A percentile compares a stretch with the other conserved stretches of the same genome.
These are phyloP conservation scores for Heterocephalus glaber DNA, from an alignment of 2,113 vertebrate species.

Conservation along the genomic window DNA sequence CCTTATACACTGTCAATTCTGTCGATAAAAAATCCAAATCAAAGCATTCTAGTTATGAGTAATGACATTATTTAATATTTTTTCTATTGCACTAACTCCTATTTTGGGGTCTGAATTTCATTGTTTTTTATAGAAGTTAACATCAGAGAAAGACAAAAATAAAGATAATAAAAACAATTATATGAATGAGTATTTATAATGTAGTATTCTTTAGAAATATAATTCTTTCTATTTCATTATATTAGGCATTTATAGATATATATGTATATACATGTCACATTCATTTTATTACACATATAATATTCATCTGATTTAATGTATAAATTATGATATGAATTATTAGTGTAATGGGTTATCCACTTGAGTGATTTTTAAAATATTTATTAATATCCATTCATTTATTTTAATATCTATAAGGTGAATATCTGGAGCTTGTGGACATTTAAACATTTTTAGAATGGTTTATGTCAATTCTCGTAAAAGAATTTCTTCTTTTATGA, in stretches of 20 bases:
- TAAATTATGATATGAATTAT: conserved; percentile 25
- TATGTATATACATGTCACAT: background rate
- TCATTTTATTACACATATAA: background rate
- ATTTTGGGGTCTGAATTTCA: background rate
- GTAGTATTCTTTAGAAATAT: background rate
- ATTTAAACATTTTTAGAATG: background rate
- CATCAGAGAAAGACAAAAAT: background rate
- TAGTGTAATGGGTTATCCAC: background rate
- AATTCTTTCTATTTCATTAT: background rate
- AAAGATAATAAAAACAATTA: background rate
- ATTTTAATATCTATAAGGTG: background rate
- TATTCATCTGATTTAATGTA: conserved; percentile 11
- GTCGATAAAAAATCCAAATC: background rate
- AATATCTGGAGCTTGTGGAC: background rate
- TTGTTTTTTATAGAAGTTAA: background rate
- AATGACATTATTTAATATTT: background rate
- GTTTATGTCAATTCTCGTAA: background rate
- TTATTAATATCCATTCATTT: background rate
- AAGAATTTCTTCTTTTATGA: background rate
- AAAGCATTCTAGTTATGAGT: background rate
- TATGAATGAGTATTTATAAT: background rate
- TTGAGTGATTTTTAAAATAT: background rate
- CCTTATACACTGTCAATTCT: background rate
- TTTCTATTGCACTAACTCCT: background rate
- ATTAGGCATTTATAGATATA: background rate